Percentiles rank a stretch among this genome's conserved stretches.
phyloP scores from a whole-genome alignment of 2,888 invertebrate species.

The Tortricodes alternella region DNA sequence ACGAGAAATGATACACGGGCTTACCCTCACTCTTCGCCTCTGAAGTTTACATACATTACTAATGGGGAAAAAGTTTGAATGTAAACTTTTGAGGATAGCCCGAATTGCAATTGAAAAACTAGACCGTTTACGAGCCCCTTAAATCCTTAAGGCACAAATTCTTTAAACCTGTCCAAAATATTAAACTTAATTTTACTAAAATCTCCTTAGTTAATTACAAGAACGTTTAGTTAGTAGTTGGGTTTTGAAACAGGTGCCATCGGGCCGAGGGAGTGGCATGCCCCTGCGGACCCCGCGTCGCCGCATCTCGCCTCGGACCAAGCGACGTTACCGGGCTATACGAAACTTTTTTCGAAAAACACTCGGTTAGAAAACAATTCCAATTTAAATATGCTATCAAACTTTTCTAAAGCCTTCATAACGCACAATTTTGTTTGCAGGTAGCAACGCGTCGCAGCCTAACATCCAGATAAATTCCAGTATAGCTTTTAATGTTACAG shows the following conservation, averaged over 20 bases:
- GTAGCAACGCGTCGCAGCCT: slow-evolving; percentile 56
- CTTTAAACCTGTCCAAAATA: too few relatives aligned
- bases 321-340: slow-evolving; percentile 62
- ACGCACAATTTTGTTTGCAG: slow-evolving; percentile 45
- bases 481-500: slow-evolving; percentile 61
- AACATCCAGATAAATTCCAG: slow-evolving; percentile 66
- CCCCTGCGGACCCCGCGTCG: slow-evolving; percentile 67
- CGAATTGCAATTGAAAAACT: too few relatives aligned
- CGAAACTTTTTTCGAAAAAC: slow-evolving; percentile 64
- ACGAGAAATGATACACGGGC: too few relatives aligned
- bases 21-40: too few relatives aligned
- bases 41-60: too few relatives aligned
- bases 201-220: too few relatives aligned
- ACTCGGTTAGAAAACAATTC: slow-evolving; percentile 63
- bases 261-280: slow-evolving; percentile 51
- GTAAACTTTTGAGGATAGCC: too few relatives aligned
- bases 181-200: too few relatives aligned
- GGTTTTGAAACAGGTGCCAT: background rate
- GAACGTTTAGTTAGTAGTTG: background rate
- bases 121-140: too few relatives aligned
- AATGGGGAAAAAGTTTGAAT: too few relatives aligned
- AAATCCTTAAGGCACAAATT: too few relatives aligned
- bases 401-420: background rate
- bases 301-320: slow-evolving; percentile 70
- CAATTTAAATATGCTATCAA: too few relatives aligned